phyloP scores from a whole-genome alignment of 2,113 vertebrate genomes.

The Ptyas mucosa region DNA sequence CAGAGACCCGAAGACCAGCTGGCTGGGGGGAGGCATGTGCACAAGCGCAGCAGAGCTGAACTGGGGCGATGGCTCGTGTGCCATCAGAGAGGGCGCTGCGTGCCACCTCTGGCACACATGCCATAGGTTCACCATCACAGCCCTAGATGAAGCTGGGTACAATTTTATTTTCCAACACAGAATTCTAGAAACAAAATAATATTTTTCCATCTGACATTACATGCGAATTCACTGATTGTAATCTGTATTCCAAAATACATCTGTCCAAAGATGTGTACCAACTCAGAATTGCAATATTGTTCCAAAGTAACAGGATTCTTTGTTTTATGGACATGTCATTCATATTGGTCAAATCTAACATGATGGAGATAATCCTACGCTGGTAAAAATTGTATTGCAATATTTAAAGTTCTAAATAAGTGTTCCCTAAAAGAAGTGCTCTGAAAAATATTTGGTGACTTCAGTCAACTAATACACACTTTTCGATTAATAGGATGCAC shows the following conservation, averaged over 20 bases:
- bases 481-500: not conserved
- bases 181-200: not conserved
- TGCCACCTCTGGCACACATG: too few species aligned
- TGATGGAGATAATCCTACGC: not conserved
- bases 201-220: not conserved
- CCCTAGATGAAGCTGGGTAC: not conserved
- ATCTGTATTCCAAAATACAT: not conserved
- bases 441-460: not conserved
- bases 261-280: not conserved
- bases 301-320: not conserved
- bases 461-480: not conserved
- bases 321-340: not conserved
- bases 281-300: not conserved
- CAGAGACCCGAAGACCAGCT: too few species aligned
- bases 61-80: too few species aligned
- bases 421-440: not conserved
- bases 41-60: too few species aligned
- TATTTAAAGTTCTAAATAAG: not conserved
- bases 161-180: not conserved
- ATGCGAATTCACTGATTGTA: not conserved
- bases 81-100: too few species aligned
- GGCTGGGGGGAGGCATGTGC: too few species aligned
- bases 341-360: not conserved
- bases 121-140: too few species aligned
- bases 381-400: not conserved